Evolutionary conservation across 2,888 invertebrate species (phyloP).

Genomic region (Nomada lathburiana): DNA sequence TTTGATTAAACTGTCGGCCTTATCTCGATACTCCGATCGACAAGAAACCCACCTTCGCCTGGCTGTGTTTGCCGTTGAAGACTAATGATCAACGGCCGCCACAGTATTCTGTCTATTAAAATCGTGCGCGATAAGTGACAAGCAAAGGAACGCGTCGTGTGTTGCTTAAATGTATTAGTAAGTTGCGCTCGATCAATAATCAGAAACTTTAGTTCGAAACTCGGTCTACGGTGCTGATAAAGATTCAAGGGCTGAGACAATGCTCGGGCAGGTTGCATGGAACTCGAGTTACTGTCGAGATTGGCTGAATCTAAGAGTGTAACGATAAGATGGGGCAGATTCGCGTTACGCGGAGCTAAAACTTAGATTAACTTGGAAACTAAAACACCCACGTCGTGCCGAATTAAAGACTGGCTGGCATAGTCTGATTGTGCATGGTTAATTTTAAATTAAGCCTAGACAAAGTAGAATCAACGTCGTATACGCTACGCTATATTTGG

Average conservation of each 20-base stretch:
- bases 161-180: neutral
- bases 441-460: neutral
- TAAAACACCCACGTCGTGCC: neutral
- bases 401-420: neutral
- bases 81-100: constrained; percentile 41
- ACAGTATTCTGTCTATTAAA: constrained; percentile 43
- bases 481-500: no score
- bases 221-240: neutral
- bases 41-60: constrained; percentile 15
- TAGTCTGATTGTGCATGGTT: neutral
- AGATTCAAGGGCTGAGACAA: constrained; percentile 1
- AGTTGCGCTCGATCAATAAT: constrained; percentile 16
- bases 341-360: constrained; percentile 25
- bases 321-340: constrained; percentile 16
- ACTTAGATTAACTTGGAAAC: constrained; percentile 22
- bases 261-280: neutral
- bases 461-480: no score
- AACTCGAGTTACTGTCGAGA: constrained; percentile 21
- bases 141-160: neutral
- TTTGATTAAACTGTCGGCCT: constrained; percentile 58
- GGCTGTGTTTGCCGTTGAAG: constrained; percentile 33
- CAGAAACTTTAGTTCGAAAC: neutral
- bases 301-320: constrained; percentile 1
- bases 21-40: constrained; percentile 47
- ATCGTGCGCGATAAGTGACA: constrained; percentile 11